Conservation (phyloP, 2,113 vertebrate genomes). For the cattle (Bos taurus) region ARS-UCD2.0 NC_037347.1:69381501-69382000, state of each 20-base stretch:
- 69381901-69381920: not conserved
- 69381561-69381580: accelerated
- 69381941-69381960: not conserved
- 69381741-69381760: not conserved
- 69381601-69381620: accelerated
- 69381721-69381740: not conserved
- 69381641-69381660: accelerated
- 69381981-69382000: not conserved
- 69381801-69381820: accelerated
- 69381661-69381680: not conserved
- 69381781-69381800: accelerated
- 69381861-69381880: not conserved
- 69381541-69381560: not conserved
- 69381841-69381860: no score
- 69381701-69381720: not conserved
- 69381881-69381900: not conserved
- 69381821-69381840: accelerated
- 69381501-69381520: no score
- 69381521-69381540: not conserved
- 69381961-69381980: not conserved
- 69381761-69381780: not conserved
- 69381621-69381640: not conserved
- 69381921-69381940: not conserved
- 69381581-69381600: not conserved
- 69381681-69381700: accelerated